Evolutionary conservation across 1,140 invertebrate genomes (phyloP).

Genomic region (Wasmannia auropunctata): DNA sequence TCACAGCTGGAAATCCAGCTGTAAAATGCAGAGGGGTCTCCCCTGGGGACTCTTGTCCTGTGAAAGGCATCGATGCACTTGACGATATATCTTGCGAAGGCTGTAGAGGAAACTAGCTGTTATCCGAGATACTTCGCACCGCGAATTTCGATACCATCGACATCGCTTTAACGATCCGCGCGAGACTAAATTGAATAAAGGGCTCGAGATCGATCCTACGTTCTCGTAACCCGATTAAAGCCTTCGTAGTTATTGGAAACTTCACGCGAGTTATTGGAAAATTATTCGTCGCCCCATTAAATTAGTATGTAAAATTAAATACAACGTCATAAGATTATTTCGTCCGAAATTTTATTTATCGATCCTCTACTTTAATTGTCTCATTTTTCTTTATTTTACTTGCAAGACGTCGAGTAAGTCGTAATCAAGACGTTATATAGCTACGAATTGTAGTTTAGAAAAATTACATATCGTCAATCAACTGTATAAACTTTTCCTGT

Average conservation of each 20-base stretch:
- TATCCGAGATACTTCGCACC: conserved; percentile 29
- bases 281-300: conserved; percentile 35
- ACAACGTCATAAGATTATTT: neutral
- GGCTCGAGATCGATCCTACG: conserved; percentile 36
- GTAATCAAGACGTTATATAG: neutral
- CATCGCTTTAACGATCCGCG: conserved; percentile 45
- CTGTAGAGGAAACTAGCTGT: conserved; percentile 36
- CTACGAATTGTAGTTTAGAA: neutral
- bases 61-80: conserved; percentile 11
- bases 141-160: conserved; percentile 46
- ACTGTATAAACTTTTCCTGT: neutral
- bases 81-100: conserved; percentile 26
- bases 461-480: neutral
- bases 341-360: neutral
- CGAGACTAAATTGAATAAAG: conserved; percentile 49
- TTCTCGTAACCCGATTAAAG: conserved; percentile 44
- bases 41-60: neutral
- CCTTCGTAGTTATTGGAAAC: conserved; percentile 48
- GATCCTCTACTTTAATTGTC: neutral
- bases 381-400: neutral
- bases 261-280: conserved; percentile 50
- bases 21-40: conserved; percentile 18
- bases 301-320: conserved; percentile 36
- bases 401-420: neutral
- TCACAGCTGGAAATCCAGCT: conserved; percentile 8